Evolutionary conservation across 2,113 vertebrate genomes (phyloP), one percentile per base, ranked within the genome.

Genomic region (Marmota monax): DNA sequence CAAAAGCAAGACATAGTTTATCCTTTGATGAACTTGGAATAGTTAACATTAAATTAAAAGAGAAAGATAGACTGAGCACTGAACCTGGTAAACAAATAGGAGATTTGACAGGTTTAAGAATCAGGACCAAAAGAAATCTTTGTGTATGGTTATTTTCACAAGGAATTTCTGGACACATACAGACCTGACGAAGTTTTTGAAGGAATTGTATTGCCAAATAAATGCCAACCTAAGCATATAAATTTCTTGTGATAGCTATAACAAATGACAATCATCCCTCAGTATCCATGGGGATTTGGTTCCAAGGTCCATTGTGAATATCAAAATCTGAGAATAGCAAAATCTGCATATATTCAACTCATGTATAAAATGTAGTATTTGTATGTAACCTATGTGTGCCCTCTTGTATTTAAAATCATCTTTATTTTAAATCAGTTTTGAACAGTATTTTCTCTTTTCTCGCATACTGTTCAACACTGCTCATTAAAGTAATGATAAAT

Each of bases 21-120:
- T 82, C 11, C 45, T 80, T 83, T 96, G 82, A 82, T 87, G 27
- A 83, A 25, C n/a, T 58, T 61, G 82, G 69, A 94, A 83, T 22
- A 56, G 45, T 37, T 74, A n/a, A 77, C 27, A 53, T 48, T 83
- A 92, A 96, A 91, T 89, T 85, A 69, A 94, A 93, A 90, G 23
- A 88, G 63, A 69, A 29, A 34, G 20, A 70, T 2, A 18, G 70
- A 63, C 22, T 5, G 23, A 89, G 42, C 34, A 82, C 34, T 67
- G n/a, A 91, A 45, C 29, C 11, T n/a, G 29, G 20, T 48, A 86
- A 86, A 48, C 27, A 67, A 90, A 85, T 7, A 82, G 32, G 53
- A 90, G 32, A 69, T 70, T 42, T 96, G 48, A 76, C 61, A 91
- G 37, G 16, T 51, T 80, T 91, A 76, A 94, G 69, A 91, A 63